These are phyloP conservation scores for Prenolepis imparis DNA, from an alignment of 2,888 invertebrate species.

Conservation along the genomic window DNA sequence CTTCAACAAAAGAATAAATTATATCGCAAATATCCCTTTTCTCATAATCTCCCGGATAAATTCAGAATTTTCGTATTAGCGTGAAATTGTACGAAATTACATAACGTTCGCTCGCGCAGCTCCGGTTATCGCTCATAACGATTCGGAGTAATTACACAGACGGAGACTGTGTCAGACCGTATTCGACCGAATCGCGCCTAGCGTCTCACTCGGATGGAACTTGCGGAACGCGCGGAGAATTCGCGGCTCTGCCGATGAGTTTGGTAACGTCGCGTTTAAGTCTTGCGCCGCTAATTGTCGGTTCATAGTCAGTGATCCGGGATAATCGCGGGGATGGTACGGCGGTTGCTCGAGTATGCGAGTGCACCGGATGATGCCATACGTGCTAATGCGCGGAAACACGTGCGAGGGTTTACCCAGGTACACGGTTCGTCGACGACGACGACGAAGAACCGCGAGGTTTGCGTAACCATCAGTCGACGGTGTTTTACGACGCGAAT, in stretches of 20 bases:
- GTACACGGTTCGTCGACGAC: neutral
- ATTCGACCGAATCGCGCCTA: conserved; percentile 12
- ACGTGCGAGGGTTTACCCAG: conserved; percentile 28
- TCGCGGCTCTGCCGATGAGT: conserved; percentile 19
- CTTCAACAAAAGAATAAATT: conserved; percentile 7
- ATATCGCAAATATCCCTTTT: neutral
- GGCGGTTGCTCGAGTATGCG: conserved; percentile 26
- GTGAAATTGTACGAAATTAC: conserved; percentile 25
- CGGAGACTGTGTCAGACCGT: conserved; percentile 27
- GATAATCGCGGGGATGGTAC: conserved; percentile 40
- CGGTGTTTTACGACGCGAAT: conserved; percentile 45
- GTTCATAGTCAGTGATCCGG: conserved; percentile 55
- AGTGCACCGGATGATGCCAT: conserved; percentile 29
- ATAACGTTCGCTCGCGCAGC: conserved; percentile 14
- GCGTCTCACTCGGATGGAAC: conserved; percentile 22
- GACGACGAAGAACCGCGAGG: conserved; percentile 29
- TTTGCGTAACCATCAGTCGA: conserved; percentile 10
- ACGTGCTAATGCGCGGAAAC: conserved; percentile 53
- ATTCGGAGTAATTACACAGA: conserved; percentile 44
- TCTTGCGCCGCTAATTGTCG: conserved; percentile 49
- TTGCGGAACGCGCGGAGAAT: conserved; percentile 29
- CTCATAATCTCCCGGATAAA: neutral
- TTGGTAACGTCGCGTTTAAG: conserved; percentile 34
- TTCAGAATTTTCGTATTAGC: conserved; percentile 23
- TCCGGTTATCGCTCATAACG: conserved; percentile 34